phyloP scores from a whole-genome alignment of 2,888 invertebrate genomes.

The Monoplex corrugatus region DNA sequence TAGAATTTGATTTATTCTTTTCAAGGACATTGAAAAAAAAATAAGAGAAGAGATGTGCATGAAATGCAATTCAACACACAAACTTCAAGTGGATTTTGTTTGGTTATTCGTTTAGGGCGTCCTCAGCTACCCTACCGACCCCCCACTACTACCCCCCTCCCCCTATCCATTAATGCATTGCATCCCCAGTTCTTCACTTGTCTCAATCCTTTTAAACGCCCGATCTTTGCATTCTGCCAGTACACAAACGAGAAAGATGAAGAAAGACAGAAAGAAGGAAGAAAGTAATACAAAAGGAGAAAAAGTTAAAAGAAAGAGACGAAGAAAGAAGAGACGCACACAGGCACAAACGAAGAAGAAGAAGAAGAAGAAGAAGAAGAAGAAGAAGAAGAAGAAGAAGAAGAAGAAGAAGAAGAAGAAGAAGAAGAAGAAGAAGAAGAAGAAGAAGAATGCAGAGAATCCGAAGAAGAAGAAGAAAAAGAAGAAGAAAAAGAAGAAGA shows the following conservation, averaged over 20 bases:
- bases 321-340: not conserved
- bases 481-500: not conserved
- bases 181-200: too few species aligned
- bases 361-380: not conserved
- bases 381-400: not conserved
- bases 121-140: too few species aligned
- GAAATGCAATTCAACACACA: too few species aligned
- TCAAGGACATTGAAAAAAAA: too few species aligned
- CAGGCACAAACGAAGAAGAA: not conserved
- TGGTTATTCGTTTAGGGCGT: too few species aligned
- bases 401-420: not conserved
- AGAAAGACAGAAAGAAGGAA: slow-evolving; percentile 16
- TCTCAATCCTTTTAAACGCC: too few species aligned
- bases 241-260: not conserved
- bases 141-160: too few species aligned
- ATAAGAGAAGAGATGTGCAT: too few species aligned
- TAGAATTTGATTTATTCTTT: too few species aligned
- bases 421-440: not conserved
- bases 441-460: not conserved
- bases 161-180: too few species aligned
- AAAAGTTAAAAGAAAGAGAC: slow-evolving; percentile 15
- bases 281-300: not conserved
- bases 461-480: not conserved
- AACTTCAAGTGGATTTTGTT: too few species aligned
- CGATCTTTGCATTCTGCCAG: not conserved